Evolutionary conservation across 2,888 invertebrate genomes (phyloP), one percentile per base, ranked within the genome.

Genomic region (Rotaria sp.): DNA sequence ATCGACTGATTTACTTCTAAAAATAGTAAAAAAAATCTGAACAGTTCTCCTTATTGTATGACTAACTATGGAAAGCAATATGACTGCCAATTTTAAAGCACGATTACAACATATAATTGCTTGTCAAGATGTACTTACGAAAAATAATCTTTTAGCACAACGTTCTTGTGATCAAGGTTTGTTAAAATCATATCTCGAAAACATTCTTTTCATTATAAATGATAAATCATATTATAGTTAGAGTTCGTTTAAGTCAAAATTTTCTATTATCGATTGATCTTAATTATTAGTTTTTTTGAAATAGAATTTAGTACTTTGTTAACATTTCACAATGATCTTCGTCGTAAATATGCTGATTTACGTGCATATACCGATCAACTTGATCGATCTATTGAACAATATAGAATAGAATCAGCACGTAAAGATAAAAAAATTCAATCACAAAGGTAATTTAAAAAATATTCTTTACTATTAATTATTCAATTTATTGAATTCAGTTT

Each of bases 361-460:
- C 41, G 45, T 45, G 2, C 45, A 41, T 21, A 45, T 45, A 35
- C 45, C 11, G 26, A 80, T n/a, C 80, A 80, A n/a, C n/a, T 80
- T 13, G 80, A 80, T 15, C 41, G 10, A 11, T 26, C 10, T 45
- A 7, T 80, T n/a, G 80, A 80, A 45, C 80, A 80, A 26, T 45
- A 41, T 45, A 26, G 45, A 4, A 11, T 3, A 45, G 80, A 80
- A 45, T 45, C 21, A 45, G 41, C 18, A 45, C 41, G 45, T n/a
- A 80, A 80, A 45, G 80, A 80, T 26, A 80, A 80, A 80, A 80
- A 80, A n/a, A 80, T 80, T 26, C 80, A 80, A 80, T 80, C 80
- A 13, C 80, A 80, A 80, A 80, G 80, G 80, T 80, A 80, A 15
- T 15, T 30, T 21, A 18, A 48, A 13, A 52, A 13, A n/a, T 15